A percentile compares a stretch with the other conserved stretches of the same genome.
These are phyloP conservation scores for Hoplodrina ambigua DNA, from an alignment of 2,888 invertebrate species.

Conservation along the genomic window DNA sequence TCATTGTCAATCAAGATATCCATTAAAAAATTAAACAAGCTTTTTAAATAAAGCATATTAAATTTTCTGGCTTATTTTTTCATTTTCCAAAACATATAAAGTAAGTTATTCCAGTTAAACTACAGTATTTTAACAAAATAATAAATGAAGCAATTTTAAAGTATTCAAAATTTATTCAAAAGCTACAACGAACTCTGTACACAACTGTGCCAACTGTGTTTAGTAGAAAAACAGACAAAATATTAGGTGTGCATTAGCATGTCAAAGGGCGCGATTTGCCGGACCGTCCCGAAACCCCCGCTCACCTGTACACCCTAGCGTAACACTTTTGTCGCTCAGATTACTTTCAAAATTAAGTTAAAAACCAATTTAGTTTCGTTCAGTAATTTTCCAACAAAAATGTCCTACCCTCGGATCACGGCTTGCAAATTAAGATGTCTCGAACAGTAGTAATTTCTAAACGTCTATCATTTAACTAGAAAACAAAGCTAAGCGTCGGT, in stretches of 20 bases:
- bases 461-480: conserved; percentile 85
- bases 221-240: conserved; percentile 70
- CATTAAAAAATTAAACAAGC: no score
- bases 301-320: conserved; percentile 68
- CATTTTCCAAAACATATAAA: not conserved
- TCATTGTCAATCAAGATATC: no score
- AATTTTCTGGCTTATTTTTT: no score
- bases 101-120: not conserved
- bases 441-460: conserved; percentile 80
- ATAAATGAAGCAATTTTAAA: conserved; percentile 4
- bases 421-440: conserved; percentile 68
- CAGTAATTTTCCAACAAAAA: conserved; percentile 40
- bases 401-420: conserved; percentile 65
- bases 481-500: conserved; percentile 89
- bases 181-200: conserved; percentile 21
- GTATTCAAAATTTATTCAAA: conserved; percentile 15
- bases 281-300: conserved; percentile 67
- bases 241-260: conserved; percentile 80
- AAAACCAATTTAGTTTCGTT: conserved; percentile 43
- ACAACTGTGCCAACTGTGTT: conserved; percentile 65
- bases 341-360: conserved; percentile 64
- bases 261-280: conserved; percentile 78
- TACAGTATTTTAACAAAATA: not conserved
- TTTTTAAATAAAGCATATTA: no score
- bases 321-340: conserved; percentile 71